Evolutionary conservation across 2,113 vertebrate species (phyloP), one percentile per base, ranked within the genome.

Genomic region (Myotis yumanensis): DNA sequence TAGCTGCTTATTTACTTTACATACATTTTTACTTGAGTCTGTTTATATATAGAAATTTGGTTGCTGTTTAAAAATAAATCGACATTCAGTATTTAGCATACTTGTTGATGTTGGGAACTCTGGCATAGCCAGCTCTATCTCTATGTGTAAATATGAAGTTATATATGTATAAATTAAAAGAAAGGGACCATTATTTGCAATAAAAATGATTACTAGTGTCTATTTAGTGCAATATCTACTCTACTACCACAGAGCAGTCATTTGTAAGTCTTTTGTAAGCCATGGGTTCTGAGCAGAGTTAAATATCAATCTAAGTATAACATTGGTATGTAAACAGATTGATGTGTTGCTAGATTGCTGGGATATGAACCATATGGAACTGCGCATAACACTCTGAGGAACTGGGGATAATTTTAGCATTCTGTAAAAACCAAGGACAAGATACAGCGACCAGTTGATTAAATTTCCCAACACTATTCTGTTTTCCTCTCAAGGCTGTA

Each of bases 301-400:
- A 94, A 97, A 97, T 95, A 95, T 28, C 85, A 97, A 37, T 76
- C 37, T 92, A 94, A 95, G 76, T 93, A 73, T 95, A 94, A 86
- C 97, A 97, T 94, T 1, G 8, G 32, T 93, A 88, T 96, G 69
- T 76, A 97, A 98, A 97, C 86, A 90, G 81, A 86, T 25, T 89
- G 82, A 71, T 94, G 96, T 97, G 75, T 43, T 82, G 80, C 89
- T 75, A 86, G 28, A 88, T 66, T 64, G 85, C 91, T 48, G 73
- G 15, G 59, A 82, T 96, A 86, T 40, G 90, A 96, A 97, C 94
- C 95, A 83, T 91, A 88, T 94, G 95, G 96, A 96, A 92, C 59
- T 77, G 28, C 4, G 71, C 92, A 81, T 4, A 95, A 25, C 17
- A n/a, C 94, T 95, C 72, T 3, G 57, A 92, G 64, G 69, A 96